These are phyloP conservation scores for Cydia fagiglandana DNA, from an alignment of 1,140 invertebrate species.

Conservation along the genomic window DNA sequence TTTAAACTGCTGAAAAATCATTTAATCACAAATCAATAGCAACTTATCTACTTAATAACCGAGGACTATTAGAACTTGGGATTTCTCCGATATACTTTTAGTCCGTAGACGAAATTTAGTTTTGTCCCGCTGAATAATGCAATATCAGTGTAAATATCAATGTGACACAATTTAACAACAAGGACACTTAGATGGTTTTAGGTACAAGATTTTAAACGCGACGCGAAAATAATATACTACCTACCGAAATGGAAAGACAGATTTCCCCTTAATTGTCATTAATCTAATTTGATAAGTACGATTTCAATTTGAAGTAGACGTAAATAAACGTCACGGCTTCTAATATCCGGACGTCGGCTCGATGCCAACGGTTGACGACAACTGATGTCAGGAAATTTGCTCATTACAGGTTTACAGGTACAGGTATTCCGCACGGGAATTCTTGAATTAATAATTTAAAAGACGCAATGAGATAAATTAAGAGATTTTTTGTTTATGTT, in stretches of 20 bases:
- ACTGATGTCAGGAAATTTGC: slow-evolving; percentile 17
- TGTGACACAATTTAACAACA: too few relatives aligned
- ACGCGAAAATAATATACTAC: not conserved
- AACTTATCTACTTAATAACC: too few relatives aligned
- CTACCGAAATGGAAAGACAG: not conserved
- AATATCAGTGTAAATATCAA: too few relatives aligned
- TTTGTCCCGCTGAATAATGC: too few relatives aligned
- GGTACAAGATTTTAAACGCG: too few relatives aligned
- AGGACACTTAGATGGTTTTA: too few relatives aligned
- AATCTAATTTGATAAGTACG: not conserved
- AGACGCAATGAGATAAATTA: not conserved
- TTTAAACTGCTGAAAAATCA: not conserved
- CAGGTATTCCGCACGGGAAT: not conserved
- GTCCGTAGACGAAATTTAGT: too few relatives aligned
- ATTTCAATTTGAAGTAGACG: slow-evolving; percentile 11
- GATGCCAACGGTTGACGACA: slow-evolving; percentile 10
- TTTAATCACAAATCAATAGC: too few relatives aligned
- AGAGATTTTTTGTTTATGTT: too few relatives aligned
- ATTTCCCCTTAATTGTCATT: slow-evolving; percentile 17
- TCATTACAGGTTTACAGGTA: too few relatives aligned
- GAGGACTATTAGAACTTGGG: too few relatives aligned
- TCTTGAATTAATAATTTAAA: not conserved
- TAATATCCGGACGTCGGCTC: slow-evolving; percentile 9
- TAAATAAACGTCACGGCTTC: slow-evolving; percentile 2
- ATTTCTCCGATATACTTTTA: too few relatives aligned